A percentile compares a stretch with the other conserved stretches of the same genome.
Evolutionary conservation across 1,140 invertebrate genomes (phyloP).

Genomic region (Cydia amplana): DNA sequence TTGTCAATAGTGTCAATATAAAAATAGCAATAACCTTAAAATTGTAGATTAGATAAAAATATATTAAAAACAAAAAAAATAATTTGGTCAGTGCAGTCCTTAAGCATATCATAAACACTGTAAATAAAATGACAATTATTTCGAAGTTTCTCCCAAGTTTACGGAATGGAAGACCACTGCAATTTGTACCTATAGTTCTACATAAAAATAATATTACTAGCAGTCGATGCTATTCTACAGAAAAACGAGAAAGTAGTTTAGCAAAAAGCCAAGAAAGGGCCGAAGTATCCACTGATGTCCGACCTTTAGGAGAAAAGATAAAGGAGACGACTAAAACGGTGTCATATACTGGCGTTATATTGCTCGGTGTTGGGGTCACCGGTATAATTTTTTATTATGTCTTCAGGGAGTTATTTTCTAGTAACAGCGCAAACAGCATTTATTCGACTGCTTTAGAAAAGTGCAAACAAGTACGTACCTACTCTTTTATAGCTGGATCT

Average conservation of each 20-base stretch:
- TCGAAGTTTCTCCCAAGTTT: constrained; percentile 63
- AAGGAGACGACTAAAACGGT: constrained; percentile 93
- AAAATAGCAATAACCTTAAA: not conserved
- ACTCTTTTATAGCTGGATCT: not conserved
- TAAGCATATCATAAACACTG: not conserved
- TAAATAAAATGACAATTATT: constrained; percentile 61
- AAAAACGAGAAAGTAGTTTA: constrained; percentile 57
- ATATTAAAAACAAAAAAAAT: not conserved
- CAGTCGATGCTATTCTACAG: constrained; percentile 54
- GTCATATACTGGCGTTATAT: constrained; percentile 89
- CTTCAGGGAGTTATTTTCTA: constrained; percentile 92
- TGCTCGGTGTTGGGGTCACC: constrained; percentile 88
- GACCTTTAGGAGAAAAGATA: constrained; percentile 85
- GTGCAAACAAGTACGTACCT: constrained; percentile 81
- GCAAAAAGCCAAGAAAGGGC: constrained; percentile 60
- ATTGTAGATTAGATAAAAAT: not conserved
- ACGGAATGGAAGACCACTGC: constrained; percentile 43
- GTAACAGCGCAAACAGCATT: constrained; percentile 90
- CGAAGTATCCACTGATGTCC: constrained; percentile 81
- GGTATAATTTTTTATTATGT: constrained; percentile 90
- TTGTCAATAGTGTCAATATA: not conserved
- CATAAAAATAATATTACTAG: constrained; percentile 48
- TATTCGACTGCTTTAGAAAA: constrained; percentile 89
- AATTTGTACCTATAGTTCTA: constrained; percentile 49
- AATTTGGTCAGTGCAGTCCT: not conserved